These are phyloP conservation scores for Lochmaea crataegi DNA, from an alignment of 2,888 invertebrate genomes.

Conservation along the genomic window DNA sequence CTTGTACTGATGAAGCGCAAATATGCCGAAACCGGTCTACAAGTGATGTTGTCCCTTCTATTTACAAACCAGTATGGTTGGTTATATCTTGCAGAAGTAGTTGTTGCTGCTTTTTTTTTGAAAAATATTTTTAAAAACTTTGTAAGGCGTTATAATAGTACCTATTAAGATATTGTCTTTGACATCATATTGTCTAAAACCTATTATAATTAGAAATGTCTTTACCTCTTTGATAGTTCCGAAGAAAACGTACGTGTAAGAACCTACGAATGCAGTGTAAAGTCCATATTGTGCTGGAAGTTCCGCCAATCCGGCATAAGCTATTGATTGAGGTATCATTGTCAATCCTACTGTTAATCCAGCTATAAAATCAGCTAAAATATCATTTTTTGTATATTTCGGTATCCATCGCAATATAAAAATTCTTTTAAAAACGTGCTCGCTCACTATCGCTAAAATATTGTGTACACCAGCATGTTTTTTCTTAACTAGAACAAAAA, in stretches of 20 bases:
- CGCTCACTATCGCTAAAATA: slow-evolving; percentile 21
- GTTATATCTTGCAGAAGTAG: no score
- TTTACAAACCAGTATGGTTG: no score
- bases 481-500: not conserved
- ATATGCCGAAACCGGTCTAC: no score
- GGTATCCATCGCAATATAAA: slow-evolving; percentile 72
- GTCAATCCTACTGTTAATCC: slow-evolving; percentile 91
- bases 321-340: slow-evolving; percentile 93
- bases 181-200: no score
- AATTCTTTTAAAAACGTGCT: slow-evolving; percentile 50
- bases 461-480: not conserved
- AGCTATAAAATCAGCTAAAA: slow-evolving; percentile 85
- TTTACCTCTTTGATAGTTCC: slow-evolving; percentile 84
- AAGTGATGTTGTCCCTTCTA: no score
- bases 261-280: slow-evolving; percentile 91
- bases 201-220: not conserved
- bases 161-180: no score
- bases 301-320: slow-evolving; percentile 88
- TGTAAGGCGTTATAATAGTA: no score
- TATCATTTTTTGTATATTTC: slow-evolving; percentile 74
- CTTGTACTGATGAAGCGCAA: no score
- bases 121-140: no score
- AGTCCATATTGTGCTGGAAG: slow-evolving; percentile 91
- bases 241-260: slow-evolving; percentile 86
- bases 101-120: no score